Conservation (phyloP, 2,113 vertebrate species). For the Aptenodytes forsteri region DNA sequence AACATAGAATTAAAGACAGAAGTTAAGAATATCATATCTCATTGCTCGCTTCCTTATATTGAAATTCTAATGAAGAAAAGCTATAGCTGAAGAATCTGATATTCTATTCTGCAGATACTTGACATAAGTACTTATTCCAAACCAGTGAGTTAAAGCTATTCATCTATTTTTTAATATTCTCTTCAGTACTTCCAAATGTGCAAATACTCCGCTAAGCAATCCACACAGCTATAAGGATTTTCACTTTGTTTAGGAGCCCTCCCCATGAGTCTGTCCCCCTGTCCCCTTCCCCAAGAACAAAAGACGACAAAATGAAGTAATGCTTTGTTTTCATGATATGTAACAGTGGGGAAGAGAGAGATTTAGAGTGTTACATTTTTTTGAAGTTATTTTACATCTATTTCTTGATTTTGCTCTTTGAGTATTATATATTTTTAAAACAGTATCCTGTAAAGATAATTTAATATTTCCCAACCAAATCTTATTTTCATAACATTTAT, state of each 20-base stretch:
- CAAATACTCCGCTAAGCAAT: not conserved
- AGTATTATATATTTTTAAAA: not conserved
- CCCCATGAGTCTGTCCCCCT: rapidly evolving
- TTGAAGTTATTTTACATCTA: not conserved
- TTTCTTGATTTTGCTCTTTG: not conserved
- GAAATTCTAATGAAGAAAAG: not conserved
- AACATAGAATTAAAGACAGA: not conserved
- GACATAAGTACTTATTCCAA: not conserved
- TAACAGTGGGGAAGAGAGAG: not conserved
- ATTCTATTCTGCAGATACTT: not conserved
- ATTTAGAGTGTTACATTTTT: not conserved
- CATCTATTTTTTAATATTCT: not conserved
- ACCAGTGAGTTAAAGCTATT: not conserved
- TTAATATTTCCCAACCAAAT: not conserved
- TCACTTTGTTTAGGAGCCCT: not conserved
- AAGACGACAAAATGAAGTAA: not conserved
- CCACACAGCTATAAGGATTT: not conserved
- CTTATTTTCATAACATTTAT: not conserved
- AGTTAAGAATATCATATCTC: not conserved
- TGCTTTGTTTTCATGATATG: not conserved
- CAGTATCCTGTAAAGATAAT: not conserved
- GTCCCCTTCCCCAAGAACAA: not conserved
- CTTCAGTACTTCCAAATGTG: not conserved
- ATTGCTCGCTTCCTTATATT: not conserved
- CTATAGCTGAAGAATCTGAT: not conserved